Percentiles rank a stretch among this genome's conserved stretches.
phyloP scores from a whole-genome alignment of 2,113 vertebrate species.

The Burhinus bistriatus region DNA sequence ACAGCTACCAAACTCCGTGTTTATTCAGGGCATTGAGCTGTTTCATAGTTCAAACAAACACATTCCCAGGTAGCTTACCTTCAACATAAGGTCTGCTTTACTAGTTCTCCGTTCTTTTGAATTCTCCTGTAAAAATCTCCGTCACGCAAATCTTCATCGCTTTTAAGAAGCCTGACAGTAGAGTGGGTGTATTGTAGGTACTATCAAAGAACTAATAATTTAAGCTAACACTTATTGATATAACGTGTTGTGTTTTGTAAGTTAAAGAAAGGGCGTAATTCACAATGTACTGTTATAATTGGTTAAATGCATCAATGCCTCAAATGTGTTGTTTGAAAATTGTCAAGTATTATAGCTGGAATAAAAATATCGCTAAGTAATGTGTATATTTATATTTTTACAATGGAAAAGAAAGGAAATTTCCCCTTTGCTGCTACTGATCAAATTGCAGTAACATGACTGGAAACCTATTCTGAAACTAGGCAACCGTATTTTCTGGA shows the following conservation, averaged over 20 bases:
- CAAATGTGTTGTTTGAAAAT: slow-evolving; percentile 21
- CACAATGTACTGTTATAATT: neutral
- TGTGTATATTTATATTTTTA: slow-evolving; percentile 63
- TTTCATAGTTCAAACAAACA: neutral
- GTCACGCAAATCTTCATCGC: neutral
- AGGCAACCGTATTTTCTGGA: neutral
- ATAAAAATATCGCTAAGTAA: slow-evolving; percentile 40
- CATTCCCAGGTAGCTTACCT: neutral
- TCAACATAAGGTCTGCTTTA: neutral
- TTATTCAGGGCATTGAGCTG: neutral
- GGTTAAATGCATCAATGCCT: neutral
- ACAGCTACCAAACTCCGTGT: neutral
- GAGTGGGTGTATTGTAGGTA: neutral
- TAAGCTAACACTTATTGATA: neutral
- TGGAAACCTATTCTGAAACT: slow-evolving; percentile 3
- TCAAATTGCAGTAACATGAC: slow-evolving; percentile 55
- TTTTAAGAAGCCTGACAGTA: neutral
- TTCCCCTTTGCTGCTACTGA: slow-evolving; percentile 50
- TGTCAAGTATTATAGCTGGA: slow-evolving; percentile 6
- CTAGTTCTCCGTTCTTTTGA: neutral
- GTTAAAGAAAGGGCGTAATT: neutral
- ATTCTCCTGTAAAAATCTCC: neutral
- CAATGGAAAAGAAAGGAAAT: slow-evolving; percentile 61
- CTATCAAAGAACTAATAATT: neutral
- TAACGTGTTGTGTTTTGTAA: neutral